These are phyloP conservation scores for Sebastolobus altivelis DNA, from an alignment of 2,797 vertebrate species.

Conservation along the genomic window DNA sequence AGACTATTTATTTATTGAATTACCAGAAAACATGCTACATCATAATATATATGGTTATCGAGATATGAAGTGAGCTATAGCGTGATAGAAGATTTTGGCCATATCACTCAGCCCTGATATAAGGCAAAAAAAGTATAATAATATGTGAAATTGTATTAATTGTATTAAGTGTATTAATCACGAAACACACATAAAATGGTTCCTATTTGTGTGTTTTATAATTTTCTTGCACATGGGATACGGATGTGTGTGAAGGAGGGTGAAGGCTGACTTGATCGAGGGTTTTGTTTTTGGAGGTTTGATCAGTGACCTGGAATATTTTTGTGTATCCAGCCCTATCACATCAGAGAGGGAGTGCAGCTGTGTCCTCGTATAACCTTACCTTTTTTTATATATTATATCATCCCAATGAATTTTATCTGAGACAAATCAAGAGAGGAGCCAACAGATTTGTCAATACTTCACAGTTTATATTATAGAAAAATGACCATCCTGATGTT, in stretches of 20 bases:
- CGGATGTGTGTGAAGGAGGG: conserved; percentile 1
- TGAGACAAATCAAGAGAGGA: conserved; percentile 14
- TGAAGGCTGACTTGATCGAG: conserved; percentile 42
- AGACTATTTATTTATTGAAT: too few relatives aligned
- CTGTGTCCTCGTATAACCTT: conserved; percentile 82
- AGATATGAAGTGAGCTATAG: too few relatives aligned
- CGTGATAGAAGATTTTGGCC: too few relatives aligned
- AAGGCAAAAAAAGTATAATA: not conserved
- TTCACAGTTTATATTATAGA: not conserved
- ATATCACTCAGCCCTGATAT: too few relatives aligned
- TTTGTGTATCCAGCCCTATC: conserved; percentile 73
- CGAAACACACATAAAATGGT: not conserved
- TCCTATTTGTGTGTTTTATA: conserved; percentile 13
- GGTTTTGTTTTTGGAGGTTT: conserved; percentile 78
- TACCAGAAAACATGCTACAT: too few relatives aligned
- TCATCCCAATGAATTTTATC: conserved; percentile 22
- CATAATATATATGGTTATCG: too few relatives aligned
- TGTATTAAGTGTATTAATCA: not conserved
- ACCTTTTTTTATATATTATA: conserved; percentile 38
- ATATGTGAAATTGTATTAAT: too few relatives aligned
- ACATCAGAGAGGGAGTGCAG: conserved; percentile 71
- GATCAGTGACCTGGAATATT: conserved; percentile 82
- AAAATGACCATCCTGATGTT: not conserved
- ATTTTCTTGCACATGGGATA: not conserved
- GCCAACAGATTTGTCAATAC: not conserved